These are phyloP conservation scores for Hypsopygia costalis DNA, from an alignment of 2,888 invertebrate genomes.

Conservation along the genomic window DNA sequence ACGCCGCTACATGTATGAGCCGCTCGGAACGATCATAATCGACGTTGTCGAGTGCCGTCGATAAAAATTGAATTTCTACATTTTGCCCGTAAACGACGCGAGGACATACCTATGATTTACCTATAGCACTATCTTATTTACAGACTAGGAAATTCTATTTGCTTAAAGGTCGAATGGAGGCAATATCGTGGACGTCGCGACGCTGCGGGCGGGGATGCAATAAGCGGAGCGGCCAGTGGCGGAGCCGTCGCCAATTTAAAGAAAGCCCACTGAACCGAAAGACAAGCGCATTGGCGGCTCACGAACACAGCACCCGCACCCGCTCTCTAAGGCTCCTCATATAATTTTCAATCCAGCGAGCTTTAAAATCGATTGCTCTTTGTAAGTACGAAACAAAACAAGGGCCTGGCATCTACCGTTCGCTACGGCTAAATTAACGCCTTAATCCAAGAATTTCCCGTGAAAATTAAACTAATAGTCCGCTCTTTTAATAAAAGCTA, in stretches of 20 bases:
- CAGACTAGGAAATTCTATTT: constrained; percentile 75
- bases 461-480: constrained; percentile 23
- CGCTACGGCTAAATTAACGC: constrained; percentile 53
- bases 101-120: constrained; percentile 60
- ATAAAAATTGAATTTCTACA: constrained; percentile 65
- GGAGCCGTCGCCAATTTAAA: constrained; percentile 80
- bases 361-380: constrained; percentile 79
- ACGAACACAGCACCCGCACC: constrained; percentile 63
- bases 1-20: constrained; percentile 19
- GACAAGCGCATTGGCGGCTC: constrained; percentile 81
- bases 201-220: constrained; percentile 75
- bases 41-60: constrained; percentile 32
- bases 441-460: constrained; percentile 42
- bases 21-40: constrained; percentile 42
- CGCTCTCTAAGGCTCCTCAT: constrained; percentile 71
- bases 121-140: constrained; percentile 71
- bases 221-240: constrained; percentile 74
- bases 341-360: constrained; percentile 80
- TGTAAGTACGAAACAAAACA: constrained; percentile 73
- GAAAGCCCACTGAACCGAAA: constrained; percentile 82
- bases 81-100: constrained; percentile 52
- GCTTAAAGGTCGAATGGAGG: constrained; percentile 77
- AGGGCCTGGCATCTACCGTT: constrained; percentile 41
- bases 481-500: background rate
- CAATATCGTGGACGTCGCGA: constrained; percentile 76